Evolutionary conservation across 2,888 invertebrate species (phyloP).

Genomic region (Orthonychiurus folsomi): DNA sequence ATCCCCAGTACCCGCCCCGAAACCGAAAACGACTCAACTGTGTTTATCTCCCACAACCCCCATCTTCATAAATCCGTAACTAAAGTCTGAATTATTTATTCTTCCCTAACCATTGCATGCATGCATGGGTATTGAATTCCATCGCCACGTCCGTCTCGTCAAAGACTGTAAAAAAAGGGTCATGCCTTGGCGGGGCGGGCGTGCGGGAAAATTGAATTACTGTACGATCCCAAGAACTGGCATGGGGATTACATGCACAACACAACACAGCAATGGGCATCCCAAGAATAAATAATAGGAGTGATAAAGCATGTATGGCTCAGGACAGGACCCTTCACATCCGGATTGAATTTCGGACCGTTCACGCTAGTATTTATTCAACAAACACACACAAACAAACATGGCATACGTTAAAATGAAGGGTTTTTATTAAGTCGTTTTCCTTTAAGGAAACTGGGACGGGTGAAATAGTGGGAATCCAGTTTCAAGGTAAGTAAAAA

Average conservation of each 20-base stretch:
- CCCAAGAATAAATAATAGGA: not conserved
- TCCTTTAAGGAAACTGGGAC: not conserved
- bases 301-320: too few species aligned
- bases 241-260: too few species aligned
- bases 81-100: conserved; percentile 1
- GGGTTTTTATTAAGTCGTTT: not conserved
- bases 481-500: not conserved
- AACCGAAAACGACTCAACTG: too few species aligned
- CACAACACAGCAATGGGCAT: too few species aligned
- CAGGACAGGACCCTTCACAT: too few species aligned
- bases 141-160: not conserved
- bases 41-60: not conserved
- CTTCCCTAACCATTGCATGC: not conserved
- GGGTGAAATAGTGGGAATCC: not conserved
- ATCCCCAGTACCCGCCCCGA: too few species aligned
- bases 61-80: not conserved
- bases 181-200: too few species aligned
- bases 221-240: not conserved
- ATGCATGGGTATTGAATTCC: not conserved
- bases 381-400: not conserved
- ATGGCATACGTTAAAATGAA: not conserved
- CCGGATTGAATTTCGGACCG: not conserved
- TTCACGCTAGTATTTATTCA: not conserved
- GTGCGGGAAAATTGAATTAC: not conserved
- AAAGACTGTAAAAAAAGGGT: too few species aligned